These are phyloP conservation scores for Megaceryle alcyon DNA, from an alignment of 2,797 vertebrate genomes.

Conservation along the genomic window DNA sequence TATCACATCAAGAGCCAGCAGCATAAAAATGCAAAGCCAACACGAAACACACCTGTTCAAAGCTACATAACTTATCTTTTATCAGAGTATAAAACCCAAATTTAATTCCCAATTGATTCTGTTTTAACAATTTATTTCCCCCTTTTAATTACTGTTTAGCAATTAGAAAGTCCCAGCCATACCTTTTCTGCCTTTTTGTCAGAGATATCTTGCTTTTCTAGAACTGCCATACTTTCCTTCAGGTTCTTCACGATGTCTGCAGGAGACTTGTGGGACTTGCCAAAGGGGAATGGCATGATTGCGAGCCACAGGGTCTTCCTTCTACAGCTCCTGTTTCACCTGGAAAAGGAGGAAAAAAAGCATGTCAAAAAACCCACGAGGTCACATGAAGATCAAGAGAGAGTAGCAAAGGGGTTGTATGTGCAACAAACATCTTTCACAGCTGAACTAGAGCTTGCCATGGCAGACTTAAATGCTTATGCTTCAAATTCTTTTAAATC, in stretches of 20 bases:
- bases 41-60: neutral
- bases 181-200: slow-evolving; percentile 99
- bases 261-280: slow-evolving; percentile 97
- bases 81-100: neutral
- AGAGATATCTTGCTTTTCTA: slow-evolving; percentile 97
- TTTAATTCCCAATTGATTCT: neutral
- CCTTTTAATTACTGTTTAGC: neutral
- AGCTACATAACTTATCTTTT: neutral
- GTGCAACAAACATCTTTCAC: neutral
- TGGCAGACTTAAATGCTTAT: neutral
- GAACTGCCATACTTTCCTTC: slow-evolving; percentile 95
- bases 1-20: neutral
- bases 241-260: slow-evolving; percentile 98
- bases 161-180: neutral
- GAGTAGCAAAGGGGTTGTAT: neutral
- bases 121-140: neutral
- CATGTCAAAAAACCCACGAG: neutral
- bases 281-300: slow-evolving; percentile 97
- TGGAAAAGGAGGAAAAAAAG: slow-evolving; percentile 63
- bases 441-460: neutral
- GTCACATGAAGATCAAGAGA: neutral
- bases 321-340: slow-evolving; percentile 77
- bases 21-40: neutral
- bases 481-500: neutral
- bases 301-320: slow-evolving; percentile 74